These are phyloP conservation scores for Blastobasis adustella DNA, from an alignment of 2,888 invertebrate species.

Conservation along the genomic window DNA sequence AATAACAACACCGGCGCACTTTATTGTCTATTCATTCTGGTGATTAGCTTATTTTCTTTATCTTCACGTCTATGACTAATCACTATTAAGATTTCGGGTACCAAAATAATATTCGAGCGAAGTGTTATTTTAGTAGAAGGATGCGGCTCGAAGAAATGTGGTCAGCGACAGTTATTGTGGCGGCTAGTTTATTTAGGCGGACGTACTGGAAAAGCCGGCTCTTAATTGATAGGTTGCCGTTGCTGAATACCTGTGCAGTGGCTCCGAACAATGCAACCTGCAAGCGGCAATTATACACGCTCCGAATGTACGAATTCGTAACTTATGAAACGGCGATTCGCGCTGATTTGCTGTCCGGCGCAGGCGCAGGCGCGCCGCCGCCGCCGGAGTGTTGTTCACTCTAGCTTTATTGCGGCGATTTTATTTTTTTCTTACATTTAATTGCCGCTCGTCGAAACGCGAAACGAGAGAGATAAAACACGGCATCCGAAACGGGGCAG, in stretches of 20 bases:
- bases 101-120: slow-evolving; percentile 23
- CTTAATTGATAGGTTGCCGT: slow-evolving; percentile 55
- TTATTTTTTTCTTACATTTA: slow-evolving; percentile 55
- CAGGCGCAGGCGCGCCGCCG: slow-evolving; percentile 23
- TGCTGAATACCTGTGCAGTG: slow-evolving; percentile 62
- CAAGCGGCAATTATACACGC: slow-evolving; percentile 53
- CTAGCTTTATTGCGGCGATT: slow-evolving; percentile 52
- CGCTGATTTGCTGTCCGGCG: slow-evolving; percentile 36
- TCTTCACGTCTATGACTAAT: slow-evolving; percentile 54
- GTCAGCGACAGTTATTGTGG: slow-evolving; percentile 19
- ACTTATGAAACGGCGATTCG: slow-evolving; percentile 61
- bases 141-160: slow-evolving; percentile 23
- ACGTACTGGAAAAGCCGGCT: slow-evolving; percentile 41
- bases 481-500: slow-evolving; percentile 49
- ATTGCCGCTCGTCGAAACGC: slow-evolving; percentile 55
- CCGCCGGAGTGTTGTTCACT: slow-evolving; percentile 25
- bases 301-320: slow-evolving; percentile 68
- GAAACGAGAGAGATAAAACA: slow-evolving; percentile 60
- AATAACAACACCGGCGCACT: slow-evolving; percentile 55
- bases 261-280: slow-evolving; percentile 59
- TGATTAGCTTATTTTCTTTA: slow-evolving; percentile 66
- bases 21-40: slow-evolving; percentile 61
- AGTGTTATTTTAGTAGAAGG: no score
- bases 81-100: slow-evolving; percentile 41
- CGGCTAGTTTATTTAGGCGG: slow-evolving; percentile 58